These are phyloP conservation scores for Corythaixoides concolor DNA, from an alignment of 2,113 vertebrate species.

Conservation along the genomic window DNA sequence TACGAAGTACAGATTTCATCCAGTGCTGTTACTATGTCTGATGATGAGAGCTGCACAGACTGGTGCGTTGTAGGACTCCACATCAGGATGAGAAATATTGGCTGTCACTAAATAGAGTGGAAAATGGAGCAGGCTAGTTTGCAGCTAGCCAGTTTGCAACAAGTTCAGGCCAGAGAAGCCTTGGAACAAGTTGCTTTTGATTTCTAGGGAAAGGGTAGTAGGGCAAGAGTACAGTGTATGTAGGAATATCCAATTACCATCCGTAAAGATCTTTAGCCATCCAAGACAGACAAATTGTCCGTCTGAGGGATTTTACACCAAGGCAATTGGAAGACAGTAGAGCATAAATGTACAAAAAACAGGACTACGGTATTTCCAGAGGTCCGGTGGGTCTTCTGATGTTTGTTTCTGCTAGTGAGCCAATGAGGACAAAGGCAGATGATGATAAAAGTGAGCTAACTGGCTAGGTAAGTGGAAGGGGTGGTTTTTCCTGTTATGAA, in stretches of 20 bases:
- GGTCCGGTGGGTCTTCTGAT: not conserved
- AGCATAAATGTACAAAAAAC: not conserved
- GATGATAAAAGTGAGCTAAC: not conserved
- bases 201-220: not conserved
- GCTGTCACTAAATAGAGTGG: not conserved
- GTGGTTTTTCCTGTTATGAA: not conserved
- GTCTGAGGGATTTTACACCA: not conserved
- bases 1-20: not conserved
- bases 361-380: not conserved
- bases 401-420: not conserved
- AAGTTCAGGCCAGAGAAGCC: not conserved
- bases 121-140: not conserved
- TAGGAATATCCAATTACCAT: not conserved
- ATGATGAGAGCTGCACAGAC: not conserved
- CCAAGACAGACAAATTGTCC: not conserved
- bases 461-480: not conserved
- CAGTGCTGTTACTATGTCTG: not conserved
- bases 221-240: not conserved
- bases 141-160: not conserved
- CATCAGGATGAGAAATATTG: not conserved
- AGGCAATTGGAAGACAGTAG: not conserved
- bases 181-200: not conserved
- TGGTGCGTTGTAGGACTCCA: not conserved
- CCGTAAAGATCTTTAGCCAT: not conserved
- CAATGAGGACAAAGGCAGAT: not conserved